Conservation (phyloP, 2,113 vertebrate genomes). For the Mesocricetus auratus region DNA sequence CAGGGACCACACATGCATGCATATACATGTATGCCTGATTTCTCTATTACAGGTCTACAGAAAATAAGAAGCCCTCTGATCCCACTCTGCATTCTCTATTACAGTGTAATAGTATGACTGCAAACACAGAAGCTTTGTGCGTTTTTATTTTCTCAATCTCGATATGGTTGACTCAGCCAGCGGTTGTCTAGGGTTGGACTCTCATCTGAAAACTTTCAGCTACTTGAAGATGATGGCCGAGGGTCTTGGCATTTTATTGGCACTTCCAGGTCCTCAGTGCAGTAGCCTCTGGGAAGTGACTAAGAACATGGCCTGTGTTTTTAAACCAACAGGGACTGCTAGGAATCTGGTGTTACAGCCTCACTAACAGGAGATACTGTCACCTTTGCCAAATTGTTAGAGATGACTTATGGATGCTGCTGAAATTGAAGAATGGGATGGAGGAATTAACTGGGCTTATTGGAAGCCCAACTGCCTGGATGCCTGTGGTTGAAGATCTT, state of each 20-base stretch:
- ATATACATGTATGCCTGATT: neutral
- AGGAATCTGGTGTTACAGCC: neutral
- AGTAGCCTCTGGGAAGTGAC: neutral
- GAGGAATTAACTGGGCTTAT: neutral
- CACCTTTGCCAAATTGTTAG: neutral
- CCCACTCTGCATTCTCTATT: neutral
- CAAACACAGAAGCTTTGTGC: neutral
- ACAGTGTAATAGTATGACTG: neutral
- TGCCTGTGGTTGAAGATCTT: neutral
- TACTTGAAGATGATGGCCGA: neutral
- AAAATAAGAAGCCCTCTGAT: neutral
- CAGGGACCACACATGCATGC: neutral
- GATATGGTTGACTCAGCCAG: neutral
- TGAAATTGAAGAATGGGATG: neutral
- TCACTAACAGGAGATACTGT: neutral
- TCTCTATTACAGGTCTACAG: neutral
- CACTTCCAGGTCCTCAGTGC: neutral
- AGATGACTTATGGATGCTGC: neutral
- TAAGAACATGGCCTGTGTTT: neutral
- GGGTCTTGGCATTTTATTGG: neutral
- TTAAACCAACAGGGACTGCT: neutral
- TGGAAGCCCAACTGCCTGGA: neutral
- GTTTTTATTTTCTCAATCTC: constrained; percentile 38
- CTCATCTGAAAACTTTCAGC: constrained; percentile 22
- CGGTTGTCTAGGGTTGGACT: neutral